Percentiles rank a stretch among this genome's conserved stretches.
Conservation (phyloP, 2,113 vertebrate species). For the Charina bottae region DNA sequence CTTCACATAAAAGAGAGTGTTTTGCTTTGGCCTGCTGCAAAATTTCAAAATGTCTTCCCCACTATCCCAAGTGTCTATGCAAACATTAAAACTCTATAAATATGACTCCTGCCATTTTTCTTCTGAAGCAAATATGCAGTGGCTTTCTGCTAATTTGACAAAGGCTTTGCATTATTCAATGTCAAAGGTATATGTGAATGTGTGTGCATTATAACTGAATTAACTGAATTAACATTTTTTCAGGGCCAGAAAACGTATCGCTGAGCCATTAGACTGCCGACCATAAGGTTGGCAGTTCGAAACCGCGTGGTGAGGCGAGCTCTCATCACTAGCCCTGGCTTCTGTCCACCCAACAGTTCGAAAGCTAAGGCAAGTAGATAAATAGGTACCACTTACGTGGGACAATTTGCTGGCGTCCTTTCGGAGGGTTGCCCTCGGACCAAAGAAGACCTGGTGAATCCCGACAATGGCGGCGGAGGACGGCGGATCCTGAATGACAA, state of each 20-base stretch:
- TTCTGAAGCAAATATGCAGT: not conserved
- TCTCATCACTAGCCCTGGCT: too few relatives aligned
- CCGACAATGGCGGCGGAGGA: too few relatives aligned
- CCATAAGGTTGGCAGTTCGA: too few relatives aligned
- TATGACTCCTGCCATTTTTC: not conserved
- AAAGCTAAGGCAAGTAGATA: too few relatives aligned
- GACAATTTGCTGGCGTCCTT: too few relatives aligned
- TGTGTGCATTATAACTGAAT: constrained; percentile 13
- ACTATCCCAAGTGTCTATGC: not conserved
- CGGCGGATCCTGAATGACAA: too few relatives aligned
- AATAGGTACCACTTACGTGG: too few relatives aligned
- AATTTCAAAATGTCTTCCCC: constrained; percentile 20
- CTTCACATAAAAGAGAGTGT: constrained; percentile 24
- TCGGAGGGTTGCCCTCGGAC: too few relatives aligned
- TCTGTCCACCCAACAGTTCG: too few relatives aligned
- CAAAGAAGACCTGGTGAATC: too few relatives aligned
- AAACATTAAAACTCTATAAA: constrained; percentile 31
- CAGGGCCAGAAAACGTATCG: not conserved
- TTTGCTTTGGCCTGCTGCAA: constrained; percentile 55
- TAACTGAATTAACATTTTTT: constrained; percentile 29
- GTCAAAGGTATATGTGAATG: constrained; percentile 10
- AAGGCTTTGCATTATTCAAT: constrained; percentile 43
- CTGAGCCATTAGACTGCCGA: too few relatives aligned
- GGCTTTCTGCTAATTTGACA: constrained; percentile 34
- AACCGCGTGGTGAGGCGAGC: too few relatives aligned